Evolutionary conservation across 2,888 invertebrate genomes (phyloP), one percentile per base, ranked within the genome.

Genomic region (Drosophila dives): DNA sequence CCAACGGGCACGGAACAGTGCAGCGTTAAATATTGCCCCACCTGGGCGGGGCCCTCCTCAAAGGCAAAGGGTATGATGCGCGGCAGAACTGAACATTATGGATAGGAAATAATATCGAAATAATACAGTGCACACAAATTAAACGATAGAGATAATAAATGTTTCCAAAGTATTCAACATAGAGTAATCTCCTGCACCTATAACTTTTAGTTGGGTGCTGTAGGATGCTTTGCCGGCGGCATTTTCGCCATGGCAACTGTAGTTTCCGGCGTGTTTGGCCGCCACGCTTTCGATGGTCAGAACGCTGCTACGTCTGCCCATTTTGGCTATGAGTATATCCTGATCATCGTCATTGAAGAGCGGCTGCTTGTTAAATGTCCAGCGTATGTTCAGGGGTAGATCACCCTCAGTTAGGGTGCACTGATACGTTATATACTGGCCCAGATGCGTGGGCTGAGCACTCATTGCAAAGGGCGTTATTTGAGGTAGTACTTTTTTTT

Each of bases 1-100:
- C 97, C 97, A 90, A 95, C 95, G 66, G 95, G 94, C 79, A 96
- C 95, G 53, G 95, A 95, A 92, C 96, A 97, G 88, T 95, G 95
- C 77, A 95, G 94, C 72, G 95, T 93, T 34, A 92, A 79, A 81
- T 92, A 95, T 93, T 97, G 96, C 80, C 96, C 97, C 91, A 95
- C 95, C 93, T 95, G 95, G 86, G 96, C 95, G 89, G 96, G 96
- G 81, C 95, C 95, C 92, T 95, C 94, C 78, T 96, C 96, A 93
- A 97, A 97, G 92, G 95, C 95, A 94, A 97, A 97, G 90, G 97
- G 96, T 93, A 95, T 95, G 93, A 97, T 96, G 93, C 95, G 96
- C 92, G 97, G 97, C 91, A 95, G 92, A 94, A 97, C 97, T 97
- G 95, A 93, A 62, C 32, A 26, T 32, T 20, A 5, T 29, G 58